A percentile compares a stretch with the other conserved stretches of the same genome.
Conservation (phyloP, 2,888 invertebrate species). For the Acleris literana region DNA sequence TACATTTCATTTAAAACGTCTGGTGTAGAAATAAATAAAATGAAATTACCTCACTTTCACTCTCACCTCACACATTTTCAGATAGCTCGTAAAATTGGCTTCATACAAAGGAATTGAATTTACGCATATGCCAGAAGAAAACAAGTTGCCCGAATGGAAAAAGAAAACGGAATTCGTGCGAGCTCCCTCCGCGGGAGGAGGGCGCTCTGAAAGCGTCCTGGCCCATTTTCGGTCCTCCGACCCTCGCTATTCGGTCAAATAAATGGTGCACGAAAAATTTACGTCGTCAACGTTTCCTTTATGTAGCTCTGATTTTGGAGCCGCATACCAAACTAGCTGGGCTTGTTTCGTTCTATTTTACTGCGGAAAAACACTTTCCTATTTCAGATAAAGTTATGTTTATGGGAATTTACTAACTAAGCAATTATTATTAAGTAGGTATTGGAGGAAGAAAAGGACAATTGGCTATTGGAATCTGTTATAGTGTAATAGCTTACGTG, state of each 20-base stretch:
- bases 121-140: slow-evolving; percentile 32
- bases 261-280: slow-evolving; percentile 77
- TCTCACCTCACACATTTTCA: slow-evolving; percentile 2
- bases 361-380: slow-evolving; percentile 2
- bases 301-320: slow-evolving; percentile 42
- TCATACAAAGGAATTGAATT: slow-evolving; percentile 23
- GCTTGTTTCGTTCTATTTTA: slow-evolving; percentile 25
- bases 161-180: slow-evolving; percentile 28
- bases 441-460: too few relatives aligned
- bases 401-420: too few relatives aligned
- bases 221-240: slow-evolving; percentile 52
- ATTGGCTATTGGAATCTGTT: too few relatives aligned
- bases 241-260: slow-evolving; percentile 67
- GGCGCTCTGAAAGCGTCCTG: slow-evolving; percentile 46
- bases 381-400: too few relatives aligned
- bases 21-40: background rate
- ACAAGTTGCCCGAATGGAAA: slow-evolving; percentile 33
- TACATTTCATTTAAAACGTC: too few relatives aligned
- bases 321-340: slow-evolving; percentile 30
- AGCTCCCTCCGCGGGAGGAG: slow-evolving; percentile 11
- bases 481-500: too few relatives aligned
- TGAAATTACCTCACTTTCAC: slow-evolving; percentile 1
- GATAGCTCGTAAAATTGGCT: slow-evolving; percentile 18
- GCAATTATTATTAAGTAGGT: too few relatives aligned
- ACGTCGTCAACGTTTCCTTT: slow-evolving; percentile 61